phyloP scores from a whole-genome alignment of 2,888 invertebrate genomes.

The Polydrusus pterygomalis region DNA sequence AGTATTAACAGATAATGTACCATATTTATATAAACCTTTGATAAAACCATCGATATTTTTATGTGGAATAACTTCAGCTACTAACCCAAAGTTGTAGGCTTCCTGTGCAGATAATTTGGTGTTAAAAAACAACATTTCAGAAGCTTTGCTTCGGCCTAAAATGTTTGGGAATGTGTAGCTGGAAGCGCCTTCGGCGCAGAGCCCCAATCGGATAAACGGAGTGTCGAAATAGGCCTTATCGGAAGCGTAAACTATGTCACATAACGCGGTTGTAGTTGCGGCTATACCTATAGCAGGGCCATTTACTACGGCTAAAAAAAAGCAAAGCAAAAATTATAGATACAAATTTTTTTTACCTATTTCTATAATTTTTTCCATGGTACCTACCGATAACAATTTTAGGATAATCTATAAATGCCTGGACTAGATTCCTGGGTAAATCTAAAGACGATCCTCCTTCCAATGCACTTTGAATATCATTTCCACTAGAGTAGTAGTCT shows the following conservation, averaged over 20 bases:
- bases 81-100: constrained; percentile 85
- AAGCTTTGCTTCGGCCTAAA: constrained; percentile 87
- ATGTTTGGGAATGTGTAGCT: constrained; percentile 88
- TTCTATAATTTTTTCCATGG: too few relatives aligned
- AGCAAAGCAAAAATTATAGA: neutral
- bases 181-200: constrained; percentile 93
- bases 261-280: constrained; percentile 88
- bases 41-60: constrained; percentile 75
- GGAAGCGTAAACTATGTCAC: constrained; percentile 92
- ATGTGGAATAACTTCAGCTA: constrained; percentile 85
- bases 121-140: constrained; percentile 75
- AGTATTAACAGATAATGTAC: constrained; percentile 76
- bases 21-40: constrained; percentile 77
- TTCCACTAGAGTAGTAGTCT: constrained; percentile 90
- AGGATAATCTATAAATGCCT: constrained; percentile 88
- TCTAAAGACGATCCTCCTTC: constrained; percentile 34
- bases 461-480: constrained; percentile 76
- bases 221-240: constrained; percentile 90
- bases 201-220: constrained; percentile 89
- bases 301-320: constrained; percentile 83
- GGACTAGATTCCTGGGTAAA: constrained; percentile 75
- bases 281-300: constrained; percentile 96
- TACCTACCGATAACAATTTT: constrained; percentile 82
- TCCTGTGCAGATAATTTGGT: constrained; percentile 86
- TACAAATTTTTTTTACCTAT: too few relatives aligned